phyloP scores from a whole-genome alignment of 1,140 invertebrate species.

The Musca domestica region DNA sequence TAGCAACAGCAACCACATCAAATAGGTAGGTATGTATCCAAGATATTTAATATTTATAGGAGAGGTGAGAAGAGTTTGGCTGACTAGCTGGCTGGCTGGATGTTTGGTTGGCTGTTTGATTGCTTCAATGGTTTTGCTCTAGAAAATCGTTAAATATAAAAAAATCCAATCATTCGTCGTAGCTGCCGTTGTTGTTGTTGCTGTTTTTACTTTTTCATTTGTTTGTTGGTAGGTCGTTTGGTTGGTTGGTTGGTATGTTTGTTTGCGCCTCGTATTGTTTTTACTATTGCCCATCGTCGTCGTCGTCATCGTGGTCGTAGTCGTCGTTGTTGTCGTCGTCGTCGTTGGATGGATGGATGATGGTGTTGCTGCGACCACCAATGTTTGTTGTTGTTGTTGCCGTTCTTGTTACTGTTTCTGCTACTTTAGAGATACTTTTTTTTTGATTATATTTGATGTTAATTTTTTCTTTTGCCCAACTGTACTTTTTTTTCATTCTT shows the following conservation, averaged over 20 bases:
- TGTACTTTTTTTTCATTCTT: slow-evolving; percentile 2
- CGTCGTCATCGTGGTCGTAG: too few species aligned
- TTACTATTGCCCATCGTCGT: too few species aligned
- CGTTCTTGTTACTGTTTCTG: not conserved
- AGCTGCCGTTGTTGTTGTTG: not conserved
- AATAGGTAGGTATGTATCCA: too few species aligned
- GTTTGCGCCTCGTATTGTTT: too few species aligned
- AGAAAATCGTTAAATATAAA: slow-evolving; percentile 4
- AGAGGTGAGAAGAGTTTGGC: too few species aligned
- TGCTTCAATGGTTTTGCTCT: not conserved
- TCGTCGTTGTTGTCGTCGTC: too few species aligned
- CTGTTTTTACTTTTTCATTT: not conserved
- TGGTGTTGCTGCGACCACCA: not conserved
- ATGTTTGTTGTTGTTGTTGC: not conserved
- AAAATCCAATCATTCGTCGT: slow-evolving; percentile 2
- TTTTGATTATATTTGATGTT: slow-evolving; percentile 11
- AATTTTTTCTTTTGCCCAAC: slow-evolving; percentile 6
- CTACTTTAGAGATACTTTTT: slow-evolving; percentile 1
- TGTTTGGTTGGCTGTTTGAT: too few species aligned
- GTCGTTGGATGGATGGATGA: not conserved
- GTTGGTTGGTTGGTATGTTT: too few species aligned
- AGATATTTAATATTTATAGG: too few species aligned
- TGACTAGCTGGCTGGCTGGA: too few species aligned
- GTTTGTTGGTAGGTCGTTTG: not conserved
- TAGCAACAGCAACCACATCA: too few species aligned